Evolutionary conservation across 2,888 invertebrate species (phyloP).

Genomic region (Hydraecia micacea): DNA sequence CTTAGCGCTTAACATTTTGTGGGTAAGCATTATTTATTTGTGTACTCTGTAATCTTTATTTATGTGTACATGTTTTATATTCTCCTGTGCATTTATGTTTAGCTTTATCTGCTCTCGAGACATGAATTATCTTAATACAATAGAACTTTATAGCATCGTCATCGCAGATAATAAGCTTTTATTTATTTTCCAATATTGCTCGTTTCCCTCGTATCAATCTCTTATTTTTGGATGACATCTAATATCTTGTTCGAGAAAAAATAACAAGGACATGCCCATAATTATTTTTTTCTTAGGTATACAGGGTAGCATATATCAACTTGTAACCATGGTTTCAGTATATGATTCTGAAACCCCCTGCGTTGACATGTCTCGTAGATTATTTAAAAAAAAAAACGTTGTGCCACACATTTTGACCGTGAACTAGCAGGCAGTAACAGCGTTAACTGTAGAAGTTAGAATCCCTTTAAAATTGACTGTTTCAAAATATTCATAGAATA

Average conservation of each 20-base stretch:
- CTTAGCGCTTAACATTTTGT: constrained; percentile 30
- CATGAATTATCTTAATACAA: constrained; percentile 31
- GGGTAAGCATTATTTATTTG: constrained; percentile 28
- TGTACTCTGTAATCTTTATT: constrained; percentile 10
- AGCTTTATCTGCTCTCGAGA: constrained; percentile 16
- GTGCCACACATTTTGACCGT: too few species aligned
- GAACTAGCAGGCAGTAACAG: neutral
- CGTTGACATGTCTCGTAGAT: too few species aligned
- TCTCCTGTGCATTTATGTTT: constrained; percentile 22
- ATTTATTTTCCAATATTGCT: constrained; percentile 46
- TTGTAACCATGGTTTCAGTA: neutral
- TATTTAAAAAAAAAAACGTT: neutral
- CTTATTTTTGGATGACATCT: constrained; percentile 49
- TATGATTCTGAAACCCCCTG: neutral
- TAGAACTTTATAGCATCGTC: constrained; percentile 49
- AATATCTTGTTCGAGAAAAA: constrained; percentile 45
- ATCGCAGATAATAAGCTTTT: constrained; percentile 56
- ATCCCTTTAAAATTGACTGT: neutral
- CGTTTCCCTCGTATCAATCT: constrained; percentile 45
- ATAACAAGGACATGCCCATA: constrained; percentile 34
- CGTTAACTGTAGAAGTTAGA: neutral
- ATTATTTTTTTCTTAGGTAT: constrained; percentile 4
- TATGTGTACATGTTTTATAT: constrained; percentile 12
- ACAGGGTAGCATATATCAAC: neutral
- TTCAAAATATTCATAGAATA: neutral